Percentiles rank a stretch among this genome's conserved stretches.
Conservation (phyloP, 2,888 invertebrate genomes). For the Serrognathus titanus region DNA sequence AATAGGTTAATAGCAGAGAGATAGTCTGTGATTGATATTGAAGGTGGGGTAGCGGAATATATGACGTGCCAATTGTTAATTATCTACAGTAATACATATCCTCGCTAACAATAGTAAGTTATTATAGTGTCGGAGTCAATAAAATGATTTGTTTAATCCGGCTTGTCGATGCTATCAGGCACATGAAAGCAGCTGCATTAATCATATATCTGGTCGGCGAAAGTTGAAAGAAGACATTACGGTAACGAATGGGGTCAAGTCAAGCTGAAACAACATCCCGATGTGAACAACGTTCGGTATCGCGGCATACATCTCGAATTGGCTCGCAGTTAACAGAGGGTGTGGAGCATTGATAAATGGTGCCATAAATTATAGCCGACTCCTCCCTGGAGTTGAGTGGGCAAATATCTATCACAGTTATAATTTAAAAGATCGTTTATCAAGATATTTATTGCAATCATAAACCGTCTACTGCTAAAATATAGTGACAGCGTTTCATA, state of each 20-base stretch:
- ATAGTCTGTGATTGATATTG: too few species aligned
- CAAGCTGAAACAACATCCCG: constrained; percentile 49
- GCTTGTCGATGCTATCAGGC: constrained; percentile 33
- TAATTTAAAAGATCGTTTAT: constrained; percentile 53
- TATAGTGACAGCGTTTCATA: constrained; percentile 39
- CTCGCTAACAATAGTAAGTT: neutral
- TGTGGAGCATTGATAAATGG: constrained; percentile 53
- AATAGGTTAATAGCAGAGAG: too few species aligned
- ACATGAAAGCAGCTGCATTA: constrained; percentile 14
- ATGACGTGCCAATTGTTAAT: too few species aligned
- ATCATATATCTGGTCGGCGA: constrained; percentile 41
- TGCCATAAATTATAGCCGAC: constrained; percentile 49
- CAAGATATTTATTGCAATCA: constrained; percentile 51
- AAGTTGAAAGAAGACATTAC: constrained; percentile 51
- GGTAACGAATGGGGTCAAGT: constrained; percentile 50
- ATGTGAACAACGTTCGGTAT: constrained; percentile 37
- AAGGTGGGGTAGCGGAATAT: too few species aligned
- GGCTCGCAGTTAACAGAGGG: constrained; percentile 54
- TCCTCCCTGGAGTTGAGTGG: constrained; percentile 51
- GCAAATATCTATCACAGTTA: constrained; percentile 52
- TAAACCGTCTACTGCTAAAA: constrained; percentile 46
- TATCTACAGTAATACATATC: too few species aligned
- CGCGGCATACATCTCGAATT: constrained; percentile 57
- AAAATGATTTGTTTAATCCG: constrained; percentile 37
- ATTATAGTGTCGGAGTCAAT: constrained; percentile 27